Evolutionary conservation across 1,140 invertebrate species (phyloP), one percentile per base, ranked within the genome.

Genomic region (Venustaconcha ellipsiformis): DNA sequence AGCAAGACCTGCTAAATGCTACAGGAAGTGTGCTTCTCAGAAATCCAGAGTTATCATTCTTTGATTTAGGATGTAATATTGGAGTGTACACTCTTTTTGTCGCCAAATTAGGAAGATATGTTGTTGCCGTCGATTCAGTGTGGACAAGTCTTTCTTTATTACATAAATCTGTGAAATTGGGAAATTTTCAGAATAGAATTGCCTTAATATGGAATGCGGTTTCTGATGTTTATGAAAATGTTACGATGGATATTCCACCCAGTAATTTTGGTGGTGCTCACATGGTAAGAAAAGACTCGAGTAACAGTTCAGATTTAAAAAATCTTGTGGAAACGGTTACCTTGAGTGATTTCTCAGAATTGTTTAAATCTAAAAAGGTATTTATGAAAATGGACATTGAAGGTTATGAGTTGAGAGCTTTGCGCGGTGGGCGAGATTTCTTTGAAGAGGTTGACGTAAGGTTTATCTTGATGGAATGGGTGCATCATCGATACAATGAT

Each of bases 381-480:
- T 67, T 76, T 67, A 58, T 80, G 2, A 80, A 80, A 65, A 80
- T 80, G 68, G 79, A 80, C 67, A 74, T 78, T 58, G 79, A 86
- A 74, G 85, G 82, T 59, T 80, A 78, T 56, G 84, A 87, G 70
- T 74, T 78, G 55, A 74, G 72, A 56, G 80, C 79, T 30, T 74
- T 86, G 20, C 64, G 58, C 13, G 77, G 74, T 48, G 71, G 70
- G 2, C 63, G 65, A 18, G 63, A 74, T 18, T 76, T 86, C 20
- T 84, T 87, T 57, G 76, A 80, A 69, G 66, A 55, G 1, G 62
- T 74, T n/a, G 59, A 80, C 59, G 76, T 87, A 15, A 73, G 72
- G 12, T 82, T 76, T 63, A 76, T 87, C 37, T 82, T 86, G 60
- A 86, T 87, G 84, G 85, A 86, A 72, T 87, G 85, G 85, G 58